Conservation (phyloP, 2,888 invertebrate species). For the Pachymerium ferrugineum region DNA sequence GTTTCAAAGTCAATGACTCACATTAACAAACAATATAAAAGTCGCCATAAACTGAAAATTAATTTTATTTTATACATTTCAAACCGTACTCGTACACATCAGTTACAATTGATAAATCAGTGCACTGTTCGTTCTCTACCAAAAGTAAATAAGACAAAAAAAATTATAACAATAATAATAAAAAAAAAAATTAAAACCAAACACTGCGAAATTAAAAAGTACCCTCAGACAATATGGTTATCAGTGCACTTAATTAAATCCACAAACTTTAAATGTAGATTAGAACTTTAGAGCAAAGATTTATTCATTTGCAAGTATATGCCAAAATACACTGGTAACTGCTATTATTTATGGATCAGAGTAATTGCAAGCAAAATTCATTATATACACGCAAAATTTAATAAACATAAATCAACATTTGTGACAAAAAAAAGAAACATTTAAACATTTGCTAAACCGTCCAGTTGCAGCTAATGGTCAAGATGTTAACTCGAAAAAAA, state of each 20-base stretch:
- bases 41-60: no score
- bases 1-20: no score
- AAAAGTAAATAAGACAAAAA: background rate
- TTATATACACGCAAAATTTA: background rate
- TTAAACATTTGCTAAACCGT: background rate
- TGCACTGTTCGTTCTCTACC: background rate
- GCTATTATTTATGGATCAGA: no score
- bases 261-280: background rate
- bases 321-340: background rate
- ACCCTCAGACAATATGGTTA: no score
- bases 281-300: background rate
- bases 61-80: background rate
- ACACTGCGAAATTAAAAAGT: no score
- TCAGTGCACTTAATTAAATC: no score
- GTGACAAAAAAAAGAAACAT: background rate
- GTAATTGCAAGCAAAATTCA: background rate
- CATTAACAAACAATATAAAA: no score
- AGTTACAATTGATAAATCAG: background rate
- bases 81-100: no score
- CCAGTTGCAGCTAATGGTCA: background rate
- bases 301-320: conserved; percentile 7
- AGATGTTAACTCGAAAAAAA: background rate
- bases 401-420: background rate
- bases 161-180: background rate
- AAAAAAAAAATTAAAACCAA: no score